Evolutionary conservation across 2,797 vertebrate species (phyloP).

Genomic region (Rhyacichthys aspro): DNA sequence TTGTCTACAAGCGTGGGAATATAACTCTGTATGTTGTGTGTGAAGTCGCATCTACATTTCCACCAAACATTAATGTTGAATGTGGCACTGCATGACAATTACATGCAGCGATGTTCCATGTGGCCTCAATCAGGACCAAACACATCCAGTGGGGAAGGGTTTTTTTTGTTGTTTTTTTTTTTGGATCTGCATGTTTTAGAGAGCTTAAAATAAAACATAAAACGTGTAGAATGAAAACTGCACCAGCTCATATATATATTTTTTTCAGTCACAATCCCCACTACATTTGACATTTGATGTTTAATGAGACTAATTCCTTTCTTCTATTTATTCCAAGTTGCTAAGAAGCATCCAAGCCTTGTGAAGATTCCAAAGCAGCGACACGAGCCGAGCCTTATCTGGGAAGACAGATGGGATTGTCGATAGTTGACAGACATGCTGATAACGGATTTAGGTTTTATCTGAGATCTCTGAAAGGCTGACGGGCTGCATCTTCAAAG

Average conservation of each 20-base stretch:
- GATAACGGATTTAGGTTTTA: constrained; percentile 81
- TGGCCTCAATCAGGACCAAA: too few relatives aligned
- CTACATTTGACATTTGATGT: constrained; percentile 69
- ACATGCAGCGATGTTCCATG: too few relatives aligned
- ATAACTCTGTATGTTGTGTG: too few relatives aligned
- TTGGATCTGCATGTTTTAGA: too few relatives aligned
- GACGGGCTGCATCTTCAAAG: constrained; percentile 78
- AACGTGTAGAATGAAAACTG: too few relatives aligned
- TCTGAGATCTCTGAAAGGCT: constrained; percentile 75
- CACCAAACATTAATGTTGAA: too few relatives aligned
- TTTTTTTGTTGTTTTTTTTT: too few relatives aligned
- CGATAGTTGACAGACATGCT: constrained; percentile 83
- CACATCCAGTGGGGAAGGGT: too few relatives aligned
- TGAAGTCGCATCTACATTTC: too few relatives aligned
- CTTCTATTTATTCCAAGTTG: constrained; percentile 63
- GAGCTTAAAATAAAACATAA: too few relatives aligned
- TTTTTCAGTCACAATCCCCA: constrained; percentile 66
- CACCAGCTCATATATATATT: too few relatives aligned
- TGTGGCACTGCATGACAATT: too few relatives aligned
- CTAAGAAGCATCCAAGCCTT: constrained; percentile 58
- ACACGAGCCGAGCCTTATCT: constrained; percentile 73
- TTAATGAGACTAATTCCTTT: constrained; percentile 68
- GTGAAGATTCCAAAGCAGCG: constrained; percentile 58
- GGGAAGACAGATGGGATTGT: constrained; percentile 82
- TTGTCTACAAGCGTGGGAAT: constrained; percentile 15